These are phyloP conservation scores for Temnothorax longispinosus DNA, from an alignment of 1,140 invertebrate genomes.

Conservation along the genomic window DNA sequence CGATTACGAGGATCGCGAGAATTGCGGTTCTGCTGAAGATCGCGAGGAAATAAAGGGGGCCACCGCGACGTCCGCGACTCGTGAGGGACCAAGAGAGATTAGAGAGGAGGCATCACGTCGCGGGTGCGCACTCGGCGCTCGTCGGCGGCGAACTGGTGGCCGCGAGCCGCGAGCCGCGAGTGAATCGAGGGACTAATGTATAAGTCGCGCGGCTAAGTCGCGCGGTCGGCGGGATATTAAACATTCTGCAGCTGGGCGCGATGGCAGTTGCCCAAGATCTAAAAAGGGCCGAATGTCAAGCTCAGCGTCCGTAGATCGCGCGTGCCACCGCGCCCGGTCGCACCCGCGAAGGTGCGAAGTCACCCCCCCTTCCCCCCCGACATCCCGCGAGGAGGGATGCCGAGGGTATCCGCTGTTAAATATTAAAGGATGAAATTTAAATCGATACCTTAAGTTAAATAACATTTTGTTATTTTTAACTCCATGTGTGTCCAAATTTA, in stretches of 20 bases:
- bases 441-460: too few species aligned
- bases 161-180: slow-evolving; percentile 58
- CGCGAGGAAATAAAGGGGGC: background rate
- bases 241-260: slow-evolving; percentile 76
- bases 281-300: slow-evolving; percentile 84
- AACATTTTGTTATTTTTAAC: too few species aligned
- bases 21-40: background rate
- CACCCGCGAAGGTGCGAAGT: background rate
- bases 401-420: too few species aligned
- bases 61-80: background rate
- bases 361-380: background rate
- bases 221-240: slow-evolving; percentile 70
- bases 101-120: slow-evolving; percentile 1
- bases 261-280: slow-evolving; percentile 84
- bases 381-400: background rate
- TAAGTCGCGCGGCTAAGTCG: slow-evolving; percentile 52
- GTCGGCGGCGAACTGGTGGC: slow-evolving; percentile 77
- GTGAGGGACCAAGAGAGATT: background rate
- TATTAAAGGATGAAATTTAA: too few species aligned
- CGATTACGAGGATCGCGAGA: background rate
- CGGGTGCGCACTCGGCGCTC: slow-evolving; percentile 75
- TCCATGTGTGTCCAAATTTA: too few species aligned
- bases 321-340: background rate
- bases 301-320: slow-evolving; percentile 67
- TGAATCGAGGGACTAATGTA: slow-evolving; percentile 54